These are phyloP conservation scores for Brachyalestes nurse DNA, from an alignment of 2,797 vertebrate species.

Conservation along the genomic window DNA sequence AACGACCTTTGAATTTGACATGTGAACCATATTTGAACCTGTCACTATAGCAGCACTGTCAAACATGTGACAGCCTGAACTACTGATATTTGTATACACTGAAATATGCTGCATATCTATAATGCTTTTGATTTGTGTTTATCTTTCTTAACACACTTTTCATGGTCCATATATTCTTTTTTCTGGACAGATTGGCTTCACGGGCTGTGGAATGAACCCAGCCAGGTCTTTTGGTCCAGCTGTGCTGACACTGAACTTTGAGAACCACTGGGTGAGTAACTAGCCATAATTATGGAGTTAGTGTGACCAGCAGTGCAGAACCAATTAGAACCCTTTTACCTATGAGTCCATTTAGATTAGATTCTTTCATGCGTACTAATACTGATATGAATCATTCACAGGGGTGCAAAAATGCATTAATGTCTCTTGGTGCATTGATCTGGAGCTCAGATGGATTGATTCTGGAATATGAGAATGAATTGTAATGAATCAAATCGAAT, in stretches of 20 bases:
- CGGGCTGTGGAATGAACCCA: constrained; percentile 60
- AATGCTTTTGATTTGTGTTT: background rate
- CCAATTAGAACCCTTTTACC: background rate
- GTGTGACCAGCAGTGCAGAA: no score
- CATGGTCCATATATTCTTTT: background rate
- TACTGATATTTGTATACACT: background rate
- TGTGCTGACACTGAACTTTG: constrained; percentile 47
- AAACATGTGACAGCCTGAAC: background rate
- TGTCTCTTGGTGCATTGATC: background rate
- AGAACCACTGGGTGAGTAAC: constrained; percentile 40
- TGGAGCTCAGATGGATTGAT: no score
- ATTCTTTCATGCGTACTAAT: background rate
- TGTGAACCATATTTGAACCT: background rate
- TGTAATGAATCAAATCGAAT: no score
- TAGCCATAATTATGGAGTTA: background rate
- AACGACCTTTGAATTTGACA: background rate
- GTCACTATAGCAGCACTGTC: background rate
- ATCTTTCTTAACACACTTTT: background rate
- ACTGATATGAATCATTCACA: background rate
- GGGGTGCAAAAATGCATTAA: background rate
- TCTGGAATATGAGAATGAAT: no score
- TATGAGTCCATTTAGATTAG: background rate
- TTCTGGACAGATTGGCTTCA: constrained; percentile 51
- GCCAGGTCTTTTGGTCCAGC: constrained; percentile 58
- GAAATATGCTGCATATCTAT: no score